Evolutionary conservation across 2,888 invertebrate genomes (phyloP).

Genomic region (Agrenia bidenticulata): DNA sequence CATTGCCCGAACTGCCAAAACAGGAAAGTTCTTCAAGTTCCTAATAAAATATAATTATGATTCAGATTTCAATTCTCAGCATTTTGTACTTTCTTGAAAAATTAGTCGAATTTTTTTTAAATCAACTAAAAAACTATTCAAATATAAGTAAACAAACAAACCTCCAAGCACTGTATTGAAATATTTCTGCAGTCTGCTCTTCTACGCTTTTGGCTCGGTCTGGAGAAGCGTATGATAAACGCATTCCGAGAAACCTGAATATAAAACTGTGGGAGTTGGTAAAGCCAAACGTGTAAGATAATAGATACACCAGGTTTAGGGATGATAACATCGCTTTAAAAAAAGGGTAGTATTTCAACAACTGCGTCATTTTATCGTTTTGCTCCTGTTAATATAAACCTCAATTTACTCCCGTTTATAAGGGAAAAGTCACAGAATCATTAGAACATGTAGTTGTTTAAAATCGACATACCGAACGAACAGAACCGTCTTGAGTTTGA

Average conservation of each 20-base stretch:
- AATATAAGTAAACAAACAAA: slow-evolving; percentile 6
- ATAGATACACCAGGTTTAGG: slow-evolving; percentile 27
- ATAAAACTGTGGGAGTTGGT: slow-evolving; percentile 30
- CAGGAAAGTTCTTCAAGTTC: slow-evolving; percentile 26
- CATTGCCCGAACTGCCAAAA: slow-evolving; percentile 25
- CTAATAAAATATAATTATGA: background rate
- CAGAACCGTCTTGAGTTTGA: no score
- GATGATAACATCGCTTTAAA: slow-evolving; percentile 20
- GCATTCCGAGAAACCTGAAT: slow-evolving; percentile 30
- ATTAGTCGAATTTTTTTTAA: no score
- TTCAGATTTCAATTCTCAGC: slow-evolving; percentile 1
- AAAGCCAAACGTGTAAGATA: slow-evolving; percentile 30
- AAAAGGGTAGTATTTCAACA: slow-evolving; percentile 20
- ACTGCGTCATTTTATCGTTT: background rate
- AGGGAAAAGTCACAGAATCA: no score
- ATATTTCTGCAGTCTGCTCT: slow-evolving; percentile 33
- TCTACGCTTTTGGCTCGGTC: slow-evolving; percentile 28
- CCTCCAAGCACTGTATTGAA: slow-evolving; percentile 26
- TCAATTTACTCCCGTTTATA: no score
- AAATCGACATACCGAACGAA: no score
- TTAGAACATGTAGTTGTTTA: no score
- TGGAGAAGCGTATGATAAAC: slow-evolving; percentile 29
- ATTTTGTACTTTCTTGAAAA: background rate
- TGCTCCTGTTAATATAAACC: no score
- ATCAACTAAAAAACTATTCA: background rate